These are phyloP conservation scores for Acipenser ruthenus DNA, from an alignment of 2,797 vertebrate species.

Conservation along the genomic window DNA sequence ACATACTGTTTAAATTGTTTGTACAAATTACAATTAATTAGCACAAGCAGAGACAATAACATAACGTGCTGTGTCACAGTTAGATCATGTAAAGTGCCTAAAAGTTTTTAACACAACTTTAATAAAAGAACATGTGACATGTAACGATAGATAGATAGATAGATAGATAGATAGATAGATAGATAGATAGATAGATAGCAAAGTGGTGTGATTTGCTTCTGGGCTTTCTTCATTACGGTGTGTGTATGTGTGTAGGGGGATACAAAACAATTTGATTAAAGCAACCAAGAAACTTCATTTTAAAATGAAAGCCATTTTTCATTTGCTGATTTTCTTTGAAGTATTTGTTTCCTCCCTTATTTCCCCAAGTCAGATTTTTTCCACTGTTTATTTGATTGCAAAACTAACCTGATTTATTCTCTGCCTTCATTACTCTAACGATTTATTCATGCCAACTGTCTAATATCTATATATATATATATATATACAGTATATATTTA, in stretches of 20 bases:
- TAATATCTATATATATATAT: too few species aligned
- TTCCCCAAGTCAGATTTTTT: constrained; percentile 46
- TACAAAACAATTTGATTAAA: constrained; percentile 58
- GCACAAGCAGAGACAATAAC: too few species aligned
- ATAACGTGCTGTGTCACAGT: too few species aligned
- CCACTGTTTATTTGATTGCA: constrained; percentile 43
- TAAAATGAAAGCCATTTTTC: constrained; percentile 45
- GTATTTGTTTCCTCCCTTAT: constrained; percentile 34
- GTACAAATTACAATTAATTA: too few species aligned
- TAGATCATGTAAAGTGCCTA: too few species aligned
- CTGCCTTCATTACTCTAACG: constrained; percentile 47
- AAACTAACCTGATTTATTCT: constrained; percentile 15
- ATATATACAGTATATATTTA: too few species aligned
- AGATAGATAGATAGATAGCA: background rate
- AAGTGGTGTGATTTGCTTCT: background rate
- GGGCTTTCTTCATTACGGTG: background rate
- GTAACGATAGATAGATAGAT: too few species aligned
- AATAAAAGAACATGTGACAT: too few species aligned
- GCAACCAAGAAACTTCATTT: constrained; percentile 46
- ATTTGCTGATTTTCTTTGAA: constrained; percentile 58
- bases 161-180: background rate
- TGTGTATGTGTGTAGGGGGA: constrained; percentile 1
- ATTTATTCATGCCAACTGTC: constrained; percentile 38
- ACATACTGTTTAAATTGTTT: too few species aligned
- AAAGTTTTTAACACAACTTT: too few species aligned